Evolutionary conservation across 2,113 vertebrate species (phyloP), one percentile per base, ranked within the genome.

Genomic region (Oenanthe melanoleuca): DNA sequence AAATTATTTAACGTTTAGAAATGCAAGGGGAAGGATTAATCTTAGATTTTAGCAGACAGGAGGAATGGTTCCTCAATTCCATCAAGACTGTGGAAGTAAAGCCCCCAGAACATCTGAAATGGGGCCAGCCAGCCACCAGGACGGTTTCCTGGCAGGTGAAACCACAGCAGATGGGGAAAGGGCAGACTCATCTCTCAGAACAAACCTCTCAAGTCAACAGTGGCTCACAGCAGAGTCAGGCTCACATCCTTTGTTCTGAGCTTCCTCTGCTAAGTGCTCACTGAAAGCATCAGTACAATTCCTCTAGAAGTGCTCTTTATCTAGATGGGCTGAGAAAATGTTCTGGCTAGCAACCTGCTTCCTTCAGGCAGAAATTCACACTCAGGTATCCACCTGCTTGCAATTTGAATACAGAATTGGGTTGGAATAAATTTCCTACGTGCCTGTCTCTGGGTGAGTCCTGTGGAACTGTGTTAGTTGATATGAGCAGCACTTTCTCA

Each of bases 161-260:
- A 61, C 12, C 61, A 19, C 50, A 77, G 66, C 82, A 93, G 86
- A 92, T 87, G 73, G 86, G 29, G 31, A 95, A 92, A 83, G 42
- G 52, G 45, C 80, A 95, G 56, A 78, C 63, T 45, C 47, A 44
- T 66, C 28, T 80, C 80, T 77, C 42, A 59, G 73, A 95, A 83
- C 1, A 3, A 91, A n/a, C 15, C 47, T 83, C 42, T 80, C 38
- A 90, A 86, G 80, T 73, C 88, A 88, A 42, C 29, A 88, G 45
- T 14, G 83, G 42, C 52, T 88, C 88, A 69, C 5, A 73, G 42
- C 57, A 93, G 86, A 83, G 28, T 12, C 42, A 71, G 34, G 23
- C 15, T 80, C 63, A 22, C 9, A 49, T 18, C 22, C 34, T 86
- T 71, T 60, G 28, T 45, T 93, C n/a, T 57, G n/a, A 74, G 31